A percentile compares a stretch with the other conserved stretches of the same genome.
Conservation (phyloP, 2,888 invertebrate genomes). For the Apotomis betuletana region DNA sequence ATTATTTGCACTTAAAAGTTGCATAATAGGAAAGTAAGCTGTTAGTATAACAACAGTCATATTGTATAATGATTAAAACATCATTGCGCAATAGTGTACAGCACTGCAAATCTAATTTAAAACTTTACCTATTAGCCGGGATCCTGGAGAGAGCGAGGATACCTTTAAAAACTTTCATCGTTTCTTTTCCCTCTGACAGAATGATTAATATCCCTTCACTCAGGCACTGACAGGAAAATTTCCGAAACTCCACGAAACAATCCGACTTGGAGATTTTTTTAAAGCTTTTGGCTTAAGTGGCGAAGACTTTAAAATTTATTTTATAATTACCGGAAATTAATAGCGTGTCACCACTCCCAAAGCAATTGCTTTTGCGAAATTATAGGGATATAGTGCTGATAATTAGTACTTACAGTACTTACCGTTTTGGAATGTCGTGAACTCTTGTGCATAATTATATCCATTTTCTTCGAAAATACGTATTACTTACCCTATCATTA, state of each 20-base stretch:
- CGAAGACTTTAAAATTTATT: constrained; percentile 50
- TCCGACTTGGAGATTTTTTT: constrained; percentile 51
- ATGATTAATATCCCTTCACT: constrained; percentile 64
- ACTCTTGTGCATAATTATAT: no score
- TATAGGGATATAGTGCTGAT: constrained; percentile 23
- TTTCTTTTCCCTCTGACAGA: constrained; percentile 55
- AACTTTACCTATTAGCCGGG: constrained; percentile 29
- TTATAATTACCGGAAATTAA: constrained; percentile 49
- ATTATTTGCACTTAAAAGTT: neutral
- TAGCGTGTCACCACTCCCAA: constrained; percentile 44
- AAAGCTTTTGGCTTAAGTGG: constrained; percentile 43
- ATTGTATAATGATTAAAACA: neutral
- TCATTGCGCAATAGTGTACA: neutral
- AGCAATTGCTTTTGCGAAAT: constrained; percentile 30
- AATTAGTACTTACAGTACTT: no score
- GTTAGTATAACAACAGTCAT: neutral
- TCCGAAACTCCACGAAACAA: constrained; percentile 57
- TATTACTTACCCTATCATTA: constrained; percentile 12
- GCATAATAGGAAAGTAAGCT: neutral
- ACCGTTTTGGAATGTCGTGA: no score
- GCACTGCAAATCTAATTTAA: constrained; percentile 16
- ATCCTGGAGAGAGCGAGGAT: constrained; percentile 13
- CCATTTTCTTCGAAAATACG: no score
- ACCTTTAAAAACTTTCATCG: constrained; percentile 42
- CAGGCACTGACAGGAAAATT: constrained; percentile 60